A percentile compares a stretch with the other conserved stretches of the same genome.
phyloP scores from a whole-genome alignment of 2,888 invertebrate species.

The Agrypnus murinus region DNA sequence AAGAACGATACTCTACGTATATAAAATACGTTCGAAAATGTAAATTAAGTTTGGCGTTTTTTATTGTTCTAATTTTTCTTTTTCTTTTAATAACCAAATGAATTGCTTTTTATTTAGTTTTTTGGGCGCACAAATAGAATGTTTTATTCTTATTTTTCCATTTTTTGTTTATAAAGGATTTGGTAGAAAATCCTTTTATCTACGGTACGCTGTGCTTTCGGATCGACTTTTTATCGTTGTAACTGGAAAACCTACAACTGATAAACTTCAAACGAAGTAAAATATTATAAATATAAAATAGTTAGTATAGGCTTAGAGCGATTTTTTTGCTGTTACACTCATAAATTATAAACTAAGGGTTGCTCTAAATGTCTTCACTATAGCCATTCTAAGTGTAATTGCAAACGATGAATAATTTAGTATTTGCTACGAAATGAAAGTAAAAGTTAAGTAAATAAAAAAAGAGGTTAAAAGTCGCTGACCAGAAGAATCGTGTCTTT shows the following conservation, averaged over 20 bases:
- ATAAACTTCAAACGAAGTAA: neutral
- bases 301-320: too few species aligned
- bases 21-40: constrained; percentile 13
- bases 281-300: too few species aligned
- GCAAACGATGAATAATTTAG: neutral
- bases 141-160: constrained; percentile 4
- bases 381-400: too few species aligned
- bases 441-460: neutral
- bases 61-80: constrained; percentile 14
- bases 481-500: constrained; percentile 6
- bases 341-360: too few species aligned
- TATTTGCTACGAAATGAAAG: neutral
- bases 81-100: constrained; percentile 10
- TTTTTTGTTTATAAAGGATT: constrained; percentile 2
- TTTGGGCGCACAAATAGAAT: neutral
- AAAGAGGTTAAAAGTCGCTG: constrained; percentile 28
- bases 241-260: constrained; percentile 3
- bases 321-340: too few species aligned
- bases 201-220: constrained; percentile 3
- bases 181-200: constrained; percentile 10
- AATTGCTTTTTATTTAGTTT: constrained; percentile 8
- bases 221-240: neutral
- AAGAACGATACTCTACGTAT: constrained; percentile 20
- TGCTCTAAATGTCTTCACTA: too few species aligned
- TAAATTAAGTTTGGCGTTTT: constrained; percentile 10